Conservation (phyloP, 2,888 invertebrate genomes). For the Oxytorus armatus region DNA sequence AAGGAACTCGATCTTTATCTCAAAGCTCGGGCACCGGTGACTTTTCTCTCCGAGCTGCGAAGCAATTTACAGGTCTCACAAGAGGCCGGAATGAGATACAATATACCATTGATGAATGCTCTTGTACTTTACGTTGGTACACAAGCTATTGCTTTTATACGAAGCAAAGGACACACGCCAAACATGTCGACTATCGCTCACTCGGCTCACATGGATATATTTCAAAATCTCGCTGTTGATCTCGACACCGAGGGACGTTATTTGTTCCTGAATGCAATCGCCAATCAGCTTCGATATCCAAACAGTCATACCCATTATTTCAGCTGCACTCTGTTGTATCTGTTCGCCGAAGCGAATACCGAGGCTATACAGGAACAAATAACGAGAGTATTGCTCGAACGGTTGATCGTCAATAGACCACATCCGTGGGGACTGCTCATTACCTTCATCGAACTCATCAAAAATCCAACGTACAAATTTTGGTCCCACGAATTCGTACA, state of each 20-base stretch:
- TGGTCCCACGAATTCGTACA: slow-evolving; percentile 99
- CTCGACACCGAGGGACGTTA: slow-evolving; percentile 99
- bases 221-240: slow-evolving; percentile 99
- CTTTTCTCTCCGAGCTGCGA: slow-evolving; percentile 96
- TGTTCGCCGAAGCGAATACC: slow-evolving; percentile 98
- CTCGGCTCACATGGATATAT: slow-evolving; percentile 99
- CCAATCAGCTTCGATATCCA: slow-evolving; percentile 99
- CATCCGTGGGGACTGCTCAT: slow-evolving; percentile 99
- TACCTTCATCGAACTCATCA: slow-evolving; percentile 99
- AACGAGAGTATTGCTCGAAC: slow-evolving; percentile 96
- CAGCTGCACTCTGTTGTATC: slow-evolving; percentile 97
- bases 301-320: slow-evolving; percentile 99
- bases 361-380: slow-evolving; percentile 99
- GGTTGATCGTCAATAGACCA: slow-evolving; percentile 98
- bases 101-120: slow-evolving; percentile 98
- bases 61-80: slow-evolving; percentile 95
- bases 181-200: slow-evolving; percentile 99
- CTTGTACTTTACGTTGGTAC: slow-evolving; percentile 98
- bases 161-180: slow-evolving; percentile 95
- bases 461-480: slow-evolving; percentile 99
- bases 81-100: slow-evolving; percentile 96
- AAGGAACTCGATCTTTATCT: slow-evolving; percentile 99
- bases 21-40: slow-evolving; percentile 96
- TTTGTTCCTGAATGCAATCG: slow-evolving; percentile 98
- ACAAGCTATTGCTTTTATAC: slow-evolving; percentile 96